Base-by-base conservation (phyloP, 2,888 invertebrate species). In the Caenorhabditis becei region DNA sequence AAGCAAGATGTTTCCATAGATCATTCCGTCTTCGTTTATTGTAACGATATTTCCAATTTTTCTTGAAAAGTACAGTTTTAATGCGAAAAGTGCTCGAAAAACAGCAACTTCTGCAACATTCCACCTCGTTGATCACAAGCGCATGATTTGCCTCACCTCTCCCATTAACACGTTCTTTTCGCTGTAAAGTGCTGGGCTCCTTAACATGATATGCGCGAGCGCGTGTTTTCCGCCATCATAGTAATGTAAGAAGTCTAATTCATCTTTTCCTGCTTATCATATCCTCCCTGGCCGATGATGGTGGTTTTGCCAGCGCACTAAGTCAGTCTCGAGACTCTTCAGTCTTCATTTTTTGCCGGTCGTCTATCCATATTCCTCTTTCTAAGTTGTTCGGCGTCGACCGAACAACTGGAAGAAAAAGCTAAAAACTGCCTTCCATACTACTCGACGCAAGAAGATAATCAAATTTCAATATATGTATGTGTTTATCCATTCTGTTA, bases 251-350 rank as follows among this genome's bases (percentile, higher is more conserved):
- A 66, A 61, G 75, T 75, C 58, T 75, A 75, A 75, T 75, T 75
- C 75, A 66, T 75, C 75, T 75, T 61, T 75, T 75, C 75, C 75
- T 75, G 75, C 75, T 75, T 75, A 75, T 75, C 75, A 66, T 61
- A 66, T n/a, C 65, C 14, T 51, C 56, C 71, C 41, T 37, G 26
- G 41, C 44, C 47, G 62, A 44, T 62, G 54, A 58, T 51, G 62
- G 44, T 71, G 56, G 56, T 56, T 56, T 56, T 56, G 56, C 53
- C 47, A 41, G 54, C 71, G 35, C 49, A 65, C 74, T 74, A 65
- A 74, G 74, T 74, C 74, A 59, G 74, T 65, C 56, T 49, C 65
- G 28, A 51, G 74, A 59, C 74, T 74, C 59, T 26, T 74, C 65
- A 65, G 37, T 58, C 63, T 72, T 53, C 59, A 74, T 63, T 35